Conservation (phyloP, 2,113 vertebrate species). For the Hoplias malabaricus region DNA sequence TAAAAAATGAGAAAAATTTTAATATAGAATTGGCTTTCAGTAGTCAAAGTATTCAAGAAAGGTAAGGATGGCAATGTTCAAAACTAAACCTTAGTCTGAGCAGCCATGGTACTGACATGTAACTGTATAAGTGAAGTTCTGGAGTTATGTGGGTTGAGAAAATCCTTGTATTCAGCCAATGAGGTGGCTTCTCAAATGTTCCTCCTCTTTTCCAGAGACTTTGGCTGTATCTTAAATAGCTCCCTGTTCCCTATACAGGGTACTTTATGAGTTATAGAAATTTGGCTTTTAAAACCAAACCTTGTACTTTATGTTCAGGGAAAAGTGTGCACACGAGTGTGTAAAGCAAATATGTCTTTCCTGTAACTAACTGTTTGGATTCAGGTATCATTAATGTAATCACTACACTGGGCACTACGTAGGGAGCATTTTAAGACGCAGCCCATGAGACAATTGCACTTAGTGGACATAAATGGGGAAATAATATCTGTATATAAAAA, state of each 20-base stretch:
- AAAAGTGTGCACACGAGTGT: too few relatives aligned
- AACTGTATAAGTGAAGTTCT: background rate
- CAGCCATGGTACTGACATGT: conserved; percentile 60
- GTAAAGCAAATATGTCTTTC: too few relatives aligned
- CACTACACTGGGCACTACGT: too few relatives aligned
- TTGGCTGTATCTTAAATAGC: conserved; percentile 18
- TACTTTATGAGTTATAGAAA: too few relatives aligned
- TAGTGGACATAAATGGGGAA: background rate
- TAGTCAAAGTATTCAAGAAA: background rate
- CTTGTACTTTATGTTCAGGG: too few relatives aligned
- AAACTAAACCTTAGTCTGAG: conserved; percentile 66
- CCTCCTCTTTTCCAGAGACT: conserved; percentile 68
- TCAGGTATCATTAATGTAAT: too few relatives aligned
- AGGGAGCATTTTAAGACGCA: too few relatives aligned
- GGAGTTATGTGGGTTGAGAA: background rate
- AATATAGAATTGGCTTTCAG: background rate
- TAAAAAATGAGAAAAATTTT: conserved; percentile 52
- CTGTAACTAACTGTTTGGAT: too few relatives aligned
- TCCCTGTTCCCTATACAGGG: background rate
- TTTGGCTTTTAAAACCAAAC: too few relatives aligned
- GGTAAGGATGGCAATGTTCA: background rate
- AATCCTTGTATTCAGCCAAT: conserved; percentile 65
- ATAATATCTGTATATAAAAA: background rate
- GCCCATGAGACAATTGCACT: too few relatives aligned
- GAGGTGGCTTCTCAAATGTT: conserved; percentile 41